Base-by-base conservation (phyloP, 1,140 invertebrate genomes). In the Eumeta japonica region DNA sequence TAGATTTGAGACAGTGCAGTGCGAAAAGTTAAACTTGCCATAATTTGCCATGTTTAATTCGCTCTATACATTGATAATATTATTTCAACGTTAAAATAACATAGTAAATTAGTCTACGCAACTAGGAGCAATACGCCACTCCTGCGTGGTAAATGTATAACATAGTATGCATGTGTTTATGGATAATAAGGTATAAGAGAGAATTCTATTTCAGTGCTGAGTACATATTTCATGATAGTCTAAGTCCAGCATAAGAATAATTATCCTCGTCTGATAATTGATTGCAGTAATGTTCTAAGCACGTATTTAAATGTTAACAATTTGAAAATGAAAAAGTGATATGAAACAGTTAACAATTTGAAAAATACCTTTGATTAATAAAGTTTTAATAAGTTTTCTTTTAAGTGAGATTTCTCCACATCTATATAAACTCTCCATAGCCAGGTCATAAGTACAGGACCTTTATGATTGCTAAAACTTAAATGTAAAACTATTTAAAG, bases 31-130 rank as follows among this genome's bases (percentile, higher is more conserved):
- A 67, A 71, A 67, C 63, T 62, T 61, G 62, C 66, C 66, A 67
- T 71, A 64, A 36, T 39, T 55, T 43, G 63, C 63, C 62, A 71
- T 71, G 66, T 65, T 71, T 62, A 62, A 71, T 66, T 62, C 58
- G n/a, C n/a, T 24, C n/a, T 24, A 5, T 24, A 24, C 5, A 24
- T 24, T 24, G 20, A 7, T 24, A 24, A 7, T 24, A 24, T 24
- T 24, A 24, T 7, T 24, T 24, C 20, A 7, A 24, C 5, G 20
- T n/a, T n/a, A 5, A 24, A 24, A 7, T 7, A 7, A 7, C n/a
- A 24, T 24, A 24, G n/a, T 24, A 24, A 24, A 24, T 24, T n/a
- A n/a, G n/a, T n/a, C n/a, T n/a, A n/a, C n/a, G n/a, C n/a, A n/a
- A n/a, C n/a, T n/a, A n/a, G n/a, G n/a, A n/a, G n/a, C n/a, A n/a